Conservation (phyloP, 2,113 vertebrate species). For the Pedionomus torquatus region DNA sequence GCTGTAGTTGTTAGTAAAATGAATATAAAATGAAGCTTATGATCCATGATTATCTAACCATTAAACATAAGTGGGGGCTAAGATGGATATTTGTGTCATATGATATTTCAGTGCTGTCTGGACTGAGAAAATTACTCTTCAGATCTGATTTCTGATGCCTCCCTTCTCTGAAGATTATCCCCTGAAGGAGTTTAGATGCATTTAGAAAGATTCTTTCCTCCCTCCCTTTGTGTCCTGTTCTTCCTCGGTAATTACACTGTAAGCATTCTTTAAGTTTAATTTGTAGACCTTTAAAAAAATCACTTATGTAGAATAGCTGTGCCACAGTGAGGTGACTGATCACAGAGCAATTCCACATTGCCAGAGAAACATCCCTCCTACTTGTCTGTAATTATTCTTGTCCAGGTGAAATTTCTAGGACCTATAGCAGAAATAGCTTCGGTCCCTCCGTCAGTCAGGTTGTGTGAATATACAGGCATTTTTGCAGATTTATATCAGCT, state of each 20-base stretch:
- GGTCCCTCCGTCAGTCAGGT: background rate
- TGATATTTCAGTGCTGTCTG: constrained; percentile 16
- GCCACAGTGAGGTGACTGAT: background rate
- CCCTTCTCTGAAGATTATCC: constrained; percentile 29
- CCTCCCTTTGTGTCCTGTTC: background rate
- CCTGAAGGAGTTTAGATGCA: constrained; percentile 9
- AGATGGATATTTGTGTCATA: constrained; percentile 41
- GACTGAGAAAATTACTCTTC: constrained; percentile 60
- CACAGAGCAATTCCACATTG: background rate
- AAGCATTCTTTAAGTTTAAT: constrained; percentile 14
- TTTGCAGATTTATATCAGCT: background rate
- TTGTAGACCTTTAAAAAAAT: background rate
- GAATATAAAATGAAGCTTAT: too few relatives aligned
- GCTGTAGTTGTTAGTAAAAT: constrained; percentile 67
- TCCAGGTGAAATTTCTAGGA: background rate
- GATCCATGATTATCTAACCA: constrained; percentile 67
- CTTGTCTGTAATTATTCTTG: background rate
- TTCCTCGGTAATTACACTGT: constrained; percentile 10
- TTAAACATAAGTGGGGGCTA: constrained; percentile 63
- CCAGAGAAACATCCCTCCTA: background rate
- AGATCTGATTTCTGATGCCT: constrained; percentile 61
- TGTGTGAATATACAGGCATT: background rate
- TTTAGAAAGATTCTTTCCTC: constrained; percentile 21
- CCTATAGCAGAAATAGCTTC: background rate
- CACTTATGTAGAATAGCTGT: background rate